Base-by-base conservation (phyloP, 2,113 vertebrate species). In the Myrmecophaga tridactyla region DNA sequence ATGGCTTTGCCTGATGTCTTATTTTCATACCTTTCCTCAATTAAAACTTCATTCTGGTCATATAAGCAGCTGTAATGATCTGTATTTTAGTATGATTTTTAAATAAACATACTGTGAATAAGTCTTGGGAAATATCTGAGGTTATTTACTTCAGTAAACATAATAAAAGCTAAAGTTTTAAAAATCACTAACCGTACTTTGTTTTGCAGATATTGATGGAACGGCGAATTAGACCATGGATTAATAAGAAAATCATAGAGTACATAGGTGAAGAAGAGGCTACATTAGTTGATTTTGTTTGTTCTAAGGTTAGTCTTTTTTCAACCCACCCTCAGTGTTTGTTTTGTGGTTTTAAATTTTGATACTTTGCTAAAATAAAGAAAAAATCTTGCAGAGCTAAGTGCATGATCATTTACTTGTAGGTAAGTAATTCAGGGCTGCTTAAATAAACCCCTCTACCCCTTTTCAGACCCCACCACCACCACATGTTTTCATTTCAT, bases 171-270 rank as follows among this genome's bases (percentile, higher is more conserved):
- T 65, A 31, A 15, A 77, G 17, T 72, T 89, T 1, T 77, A 92
- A 56, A 69, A 60, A 77, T 94, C n/a, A 87, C n/a, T 90, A 87
- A 60, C 39, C 0, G 1, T 78, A 41, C 23, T 94, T 92, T 56
- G 4, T 96, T 78, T 97, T 95, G 21, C 80, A 99, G 99, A 99
- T 99, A 23, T 93, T 99, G 96, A 99, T 99, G 99, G 99, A 99
- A 92, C 98, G 99, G 72, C 99, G 99, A 72, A 99, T 99, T 97
- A 99, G 99, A 91, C 99, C 99, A 0, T 99, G 99, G 99, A 99
- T 99, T 98, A 99, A 99, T 98, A 99, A 99, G 98, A 99, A 99
- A 98, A 99, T 99, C 88, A 99, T 99, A 81, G 99, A 99, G 97
- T 99, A 99, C 98, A 99, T 99, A 67, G 99, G 99, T 78, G 99